phyloP scores from a whole-genome alignment of 1,140 invertebrate species.

The Drosophila ohnishii region DNA sequence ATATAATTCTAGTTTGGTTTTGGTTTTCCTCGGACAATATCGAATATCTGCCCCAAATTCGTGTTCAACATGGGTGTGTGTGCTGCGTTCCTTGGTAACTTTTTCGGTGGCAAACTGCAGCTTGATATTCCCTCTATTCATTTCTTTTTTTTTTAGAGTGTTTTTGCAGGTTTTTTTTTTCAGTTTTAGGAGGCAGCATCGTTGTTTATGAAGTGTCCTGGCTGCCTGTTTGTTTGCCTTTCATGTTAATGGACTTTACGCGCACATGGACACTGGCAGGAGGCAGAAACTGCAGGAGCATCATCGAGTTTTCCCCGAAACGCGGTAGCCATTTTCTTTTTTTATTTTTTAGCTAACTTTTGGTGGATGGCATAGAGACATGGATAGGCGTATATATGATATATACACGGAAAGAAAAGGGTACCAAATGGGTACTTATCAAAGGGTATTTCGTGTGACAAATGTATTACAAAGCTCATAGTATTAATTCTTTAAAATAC shows the following conservation, averaged over 20 bases:
- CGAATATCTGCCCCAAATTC: constrained; percentile 8
- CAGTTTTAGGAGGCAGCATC: constrained; percentile 12
- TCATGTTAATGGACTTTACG: constrained; percentile 79
- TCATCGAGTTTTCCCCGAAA: constrained; percentile 34
- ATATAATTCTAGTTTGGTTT: constrained; percentile 7
- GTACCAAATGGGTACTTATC: not conserved
- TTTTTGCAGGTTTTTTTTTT: constrained; percentile 11
- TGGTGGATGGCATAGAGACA: constrained; percentile 32
- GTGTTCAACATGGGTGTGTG: constrained; percentile 7
- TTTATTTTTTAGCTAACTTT: constrained; percentile 32
- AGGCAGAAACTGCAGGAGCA: constrained; percentile 34
- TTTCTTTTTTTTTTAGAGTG: constrained; percentile 2
- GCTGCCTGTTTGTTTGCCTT: constrained; percentile 70
- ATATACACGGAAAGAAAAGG: not conserved
- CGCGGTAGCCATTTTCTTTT: constrained; percentile 15
- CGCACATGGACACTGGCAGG: constrained; percentile 54
- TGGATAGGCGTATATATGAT: constrained; percentile 19
- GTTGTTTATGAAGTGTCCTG: constrained; percentile 72
- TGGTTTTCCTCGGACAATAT: not conserved
- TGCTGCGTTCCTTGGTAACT: not conserved
- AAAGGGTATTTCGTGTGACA: accelerated
- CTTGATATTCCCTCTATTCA: constrained; percentile 1
- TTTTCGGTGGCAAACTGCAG: constrained; percentile 10
- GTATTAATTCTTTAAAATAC: not conserved
- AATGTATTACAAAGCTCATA: accelerated